Evolutionary conservation across 2,113 vertebrate species (phyloP).

Genomic region (Nothobranchius furzeri): DNA sequence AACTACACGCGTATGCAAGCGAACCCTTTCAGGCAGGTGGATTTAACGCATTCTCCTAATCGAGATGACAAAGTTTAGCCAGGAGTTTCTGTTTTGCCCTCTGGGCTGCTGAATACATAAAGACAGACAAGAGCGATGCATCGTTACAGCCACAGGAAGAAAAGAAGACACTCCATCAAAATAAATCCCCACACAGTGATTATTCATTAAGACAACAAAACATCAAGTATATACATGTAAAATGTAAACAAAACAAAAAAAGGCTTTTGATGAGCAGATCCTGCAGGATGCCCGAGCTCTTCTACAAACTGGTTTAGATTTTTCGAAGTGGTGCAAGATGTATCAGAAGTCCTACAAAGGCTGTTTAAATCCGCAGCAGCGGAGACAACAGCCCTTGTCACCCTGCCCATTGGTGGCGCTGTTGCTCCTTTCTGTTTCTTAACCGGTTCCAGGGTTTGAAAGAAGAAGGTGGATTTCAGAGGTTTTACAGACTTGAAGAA

Average conservation of each 20-base stretch:
- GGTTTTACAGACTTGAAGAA: neutral
- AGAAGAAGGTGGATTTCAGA: neutral
- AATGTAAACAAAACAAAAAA: neutral
- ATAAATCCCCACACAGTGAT: conserved; percentile 28
- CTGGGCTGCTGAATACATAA: conserved; percentile 47
- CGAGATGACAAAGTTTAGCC: conserved; percentile 48
- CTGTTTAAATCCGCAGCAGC: neutral
- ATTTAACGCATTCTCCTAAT: conserved; percentile 36
- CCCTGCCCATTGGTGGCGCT: neutral
- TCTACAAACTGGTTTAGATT: neutral
- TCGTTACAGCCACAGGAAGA: conserved; percentile 42
- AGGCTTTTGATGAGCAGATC: neutral
- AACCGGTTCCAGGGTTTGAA: neutral
- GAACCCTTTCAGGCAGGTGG: conserved; percentile 16
- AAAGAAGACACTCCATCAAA: conserved; percentile 43
- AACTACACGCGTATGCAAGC: conserved; percentile 31
- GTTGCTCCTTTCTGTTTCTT: neutral
- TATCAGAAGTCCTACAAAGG: too few relatives aligned
- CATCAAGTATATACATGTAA: conserved; percentile 17
- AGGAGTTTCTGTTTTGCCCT: conserved; percentile 21
- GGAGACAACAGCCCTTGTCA: neutral
- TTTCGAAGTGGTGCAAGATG: neutral
- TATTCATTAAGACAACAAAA: conserved; percentile 36
- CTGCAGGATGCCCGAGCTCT: neutral
- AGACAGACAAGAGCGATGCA: conserved; percentile 30